Evolutionary conservation across 1,140 invertebrate genomes (phyloP), one percentile per base, ranked within the genome.

Genomic region (Heliconius congener): DNA sequence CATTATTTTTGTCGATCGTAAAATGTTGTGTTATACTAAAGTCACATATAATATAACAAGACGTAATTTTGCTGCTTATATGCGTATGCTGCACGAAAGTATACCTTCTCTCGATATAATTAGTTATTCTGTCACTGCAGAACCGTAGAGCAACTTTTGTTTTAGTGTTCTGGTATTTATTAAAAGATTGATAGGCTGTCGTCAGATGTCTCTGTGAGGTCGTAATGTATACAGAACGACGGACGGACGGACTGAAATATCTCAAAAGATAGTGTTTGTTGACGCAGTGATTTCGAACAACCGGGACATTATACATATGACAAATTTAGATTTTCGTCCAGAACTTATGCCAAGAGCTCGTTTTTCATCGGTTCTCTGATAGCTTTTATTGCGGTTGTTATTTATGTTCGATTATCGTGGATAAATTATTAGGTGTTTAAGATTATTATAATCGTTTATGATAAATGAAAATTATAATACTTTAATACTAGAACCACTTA

Each of bases 151-250:
- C 75, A 82, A 77, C 80, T 80, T 78, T 84, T 83, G 82, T 86
- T 85, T 81, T 79, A 81, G 78, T 80, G 76, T 76, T 80, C 87
- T 88, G 90, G 90, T 91, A 93, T 94, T 93, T 93, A 92, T 92
- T 90, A 88, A 86, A 91, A 92, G 92, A 94, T 94, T 93, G 88
- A 94, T 93, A 86, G 90, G 78, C 86, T 88, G 90, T 93, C 90
- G 88, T 93, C 91, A 87, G 86, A 89, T 92, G 89, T 92, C 90
- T 91, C 86, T 91, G 88, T 85, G 85, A 85, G 83, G 86, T 89
- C 85, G 90, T 92, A 89, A 90, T 83, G 84, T 89, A 90, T 86
- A 91, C 90, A 87, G 85, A 87, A 78, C 85, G 87, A 88, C 85
- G 80, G 84, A 89, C 86, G 81, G 81, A 86, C 85, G 81, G 84